Conservation (phyloP, 2,797 vertebrate genomes). For the Lutra lutra region DNA sequence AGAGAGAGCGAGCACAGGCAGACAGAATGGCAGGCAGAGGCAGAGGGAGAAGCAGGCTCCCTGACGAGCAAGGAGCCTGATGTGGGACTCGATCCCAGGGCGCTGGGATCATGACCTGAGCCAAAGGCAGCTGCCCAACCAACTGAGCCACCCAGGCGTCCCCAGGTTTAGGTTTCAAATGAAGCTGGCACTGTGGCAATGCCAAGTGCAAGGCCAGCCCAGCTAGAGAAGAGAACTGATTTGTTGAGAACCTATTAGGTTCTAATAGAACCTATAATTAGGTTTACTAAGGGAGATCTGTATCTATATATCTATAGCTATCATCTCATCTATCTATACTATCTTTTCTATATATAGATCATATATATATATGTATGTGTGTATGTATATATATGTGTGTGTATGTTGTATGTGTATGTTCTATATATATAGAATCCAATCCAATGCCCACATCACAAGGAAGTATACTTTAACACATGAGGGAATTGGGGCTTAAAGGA, state of each 20-base stretch:
- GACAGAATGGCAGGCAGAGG: too few species aligned
- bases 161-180: not conserved
- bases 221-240: not conserved
- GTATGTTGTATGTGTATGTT: too few species aligned
- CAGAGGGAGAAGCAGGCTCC: too few species aligned
- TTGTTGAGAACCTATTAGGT: not conserved
- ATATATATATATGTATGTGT: too few species aligned
- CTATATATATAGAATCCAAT: not conserved
- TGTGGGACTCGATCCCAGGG: too few species aligned
- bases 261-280: not conserved
- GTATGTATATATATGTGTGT: not conserved
- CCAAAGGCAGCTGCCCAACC: too few species aligned
- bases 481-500: not conserved
- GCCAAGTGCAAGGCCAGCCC: not conserved
- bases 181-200: not conserved
- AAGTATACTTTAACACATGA: not conserved
- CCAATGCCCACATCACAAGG: not conserved
- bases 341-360: not conserved
- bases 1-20: too few species aligned
- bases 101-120: too few species aligned
- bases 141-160: too few species aligned
- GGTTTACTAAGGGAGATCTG: not conserved
- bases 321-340: not conserved
- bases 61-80: too few species aligned
- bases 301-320: not conserved